Evolutionary conservation across 2,797 vertebrate genomes (phyloP).

Genomic region (Oryzias dopingdopingensis): DNA sequence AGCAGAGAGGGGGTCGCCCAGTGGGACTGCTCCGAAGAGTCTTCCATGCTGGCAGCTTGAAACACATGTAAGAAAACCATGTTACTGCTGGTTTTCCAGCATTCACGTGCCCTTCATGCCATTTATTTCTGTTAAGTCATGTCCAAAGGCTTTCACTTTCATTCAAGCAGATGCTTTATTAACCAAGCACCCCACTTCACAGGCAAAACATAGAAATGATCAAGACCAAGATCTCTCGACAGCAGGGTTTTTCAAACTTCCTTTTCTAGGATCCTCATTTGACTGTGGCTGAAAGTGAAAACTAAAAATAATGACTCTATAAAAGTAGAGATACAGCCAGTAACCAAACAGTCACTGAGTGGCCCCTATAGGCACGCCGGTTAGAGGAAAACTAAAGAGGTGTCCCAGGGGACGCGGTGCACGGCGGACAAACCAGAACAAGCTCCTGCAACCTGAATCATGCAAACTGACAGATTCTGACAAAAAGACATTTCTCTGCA

Average conservation of each 20-base stretch:
- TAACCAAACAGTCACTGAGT: conserved; percentile 50
- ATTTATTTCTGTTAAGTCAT: not conserved
- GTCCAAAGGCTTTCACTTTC: conserved; percentile 17
- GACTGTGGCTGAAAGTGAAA: conserved; percentile 67
- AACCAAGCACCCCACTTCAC: conserved; percentile 11
- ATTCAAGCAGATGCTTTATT: conserved; percentile 29
- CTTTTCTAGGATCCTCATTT: conserved; percentile 77
- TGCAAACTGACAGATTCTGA: not conserved
- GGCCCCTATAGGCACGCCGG: conserved; percentile 41
- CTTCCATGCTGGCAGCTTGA: conserved; percentile 69
- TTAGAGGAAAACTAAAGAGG: conserved; percentile 36
- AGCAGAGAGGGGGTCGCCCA: conserved; percentile 76
- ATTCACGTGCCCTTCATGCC: not conserved
- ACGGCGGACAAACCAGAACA: conserved; percentile 22
- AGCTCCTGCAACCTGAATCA: not conserved
- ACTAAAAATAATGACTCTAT: conserved; percentile 68
- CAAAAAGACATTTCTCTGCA: not conserved
- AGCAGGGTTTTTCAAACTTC: conserved; percentile 65
- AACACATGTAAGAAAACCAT: not conserved
- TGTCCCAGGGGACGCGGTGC: conserved; percentile 23
- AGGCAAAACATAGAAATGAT: conserved; percentile 40
- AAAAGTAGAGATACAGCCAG: conserved; percentile 40
- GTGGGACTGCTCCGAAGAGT: conserved; percentile 75
- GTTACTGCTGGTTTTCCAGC: not conserved
- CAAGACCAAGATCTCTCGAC: conserved; percentile 52